These are phyloP conservation scores for Asbolus verrucosus DNA, from an alignment of 1,140 invertebrate genomes.

Conservation along the genomic window DNA sequence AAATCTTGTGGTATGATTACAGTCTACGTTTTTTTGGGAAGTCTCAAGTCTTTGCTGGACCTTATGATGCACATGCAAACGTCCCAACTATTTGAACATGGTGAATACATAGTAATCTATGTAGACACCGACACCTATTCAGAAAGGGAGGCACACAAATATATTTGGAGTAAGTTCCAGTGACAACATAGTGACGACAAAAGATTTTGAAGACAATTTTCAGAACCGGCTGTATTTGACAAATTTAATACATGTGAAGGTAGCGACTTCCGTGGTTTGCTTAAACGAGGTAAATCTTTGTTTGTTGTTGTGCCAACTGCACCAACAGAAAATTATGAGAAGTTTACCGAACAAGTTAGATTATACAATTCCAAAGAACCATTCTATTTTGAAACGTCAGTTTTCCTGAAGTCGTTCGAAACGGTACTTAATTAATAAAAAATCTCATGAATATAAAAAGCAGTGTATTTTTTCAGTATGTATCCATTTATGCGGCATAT, in stretches of 20 bases:
- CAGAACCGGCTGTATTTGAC: slow-evolving; percentile 69
- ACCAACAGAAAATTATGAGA: slow-evolving; percentile 78
- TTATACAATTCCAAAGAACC: slow-evolving; percentile 81
- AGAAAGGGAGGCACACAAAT: slow-evolving; percentile 80
- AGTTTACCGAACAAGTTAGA: slow-evolving; percentile 82
- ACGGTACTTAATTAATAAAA: too few species aligned
- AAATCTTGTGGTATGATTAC: too few species aligned
- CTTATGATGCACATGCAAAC: slow-evolving; percentile 93
- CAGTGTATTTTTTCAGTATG: slow-evolving; percentile 81
- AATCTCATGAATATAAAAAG: too few species aligned
- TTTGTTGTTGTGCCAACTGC: slow-evolving; percentile 88
- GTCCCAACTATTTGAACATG: slow-evolving; percentile 85
- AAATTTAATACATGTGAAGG: slow-evolving; percentile 73
- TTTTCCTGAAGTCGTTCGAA: slow-evolving; percentile 68
- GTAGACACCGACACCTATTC: slow-evolving; percentile 91
- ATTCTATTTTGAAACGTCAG: slow-evolving; percentile 78
- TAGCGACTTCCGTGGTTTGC: slow-evolving; percentile 70
- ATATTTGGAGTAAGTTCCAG: slow-evolving; percentile 86
- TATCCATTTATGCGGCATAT: slow-evolving; percentile 95
- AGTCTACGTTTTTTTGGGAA: slow-evolving; percentile 95
- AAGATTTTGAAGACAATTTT: slow-evolving; percentile 35
- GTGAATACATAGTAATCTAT: slow-evolving; percentile 95
- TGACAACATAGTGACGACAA: background rate
- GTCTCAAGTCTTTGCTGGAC: slow-evolving; percentile 82
- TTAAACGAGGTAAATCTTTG: slow-evolving; percentile 80